Base-by-base conservation (phyloP, 1,140 invertebrate species). In the Bombus pyrosoma region DNA sequence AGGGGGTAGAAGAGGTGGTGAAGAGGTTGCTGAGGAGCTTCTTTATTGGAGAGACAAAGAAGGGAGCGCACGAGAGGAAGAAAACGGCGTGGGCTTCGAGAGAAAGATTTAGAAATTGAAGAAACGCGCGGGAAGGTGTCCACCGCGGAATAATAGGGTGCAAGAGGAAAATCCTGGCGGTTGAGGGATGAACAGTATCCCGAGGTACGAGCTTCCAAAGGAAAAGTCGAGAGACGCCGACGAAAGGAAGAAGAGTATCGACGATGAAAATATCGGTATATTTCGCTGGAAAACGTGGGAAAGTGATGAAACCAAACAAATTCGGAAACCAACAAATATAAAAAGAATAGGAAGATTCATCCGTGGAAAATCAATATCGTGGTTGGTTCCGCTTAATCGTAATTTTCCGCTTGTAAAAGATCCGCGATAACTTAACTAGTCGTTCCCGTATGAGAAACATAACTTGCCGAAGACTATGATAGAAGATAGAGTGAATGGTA, bases 61-160 rank as follows among this genome's bases (percentile, higher is more conserved):
- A 15, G 15, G 3, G 57, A 66, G 28, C 28, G 12, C 4, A 2
- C 28, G 28, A 62, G 59, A 62, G 59, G 25, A n/a, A n/a, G 59
- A 28, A 62, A 62, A 59, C 57, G 25, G 57, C 9, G 9, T 25
- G 57, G 57, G 9, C 57, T 59, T 28, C 37, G 6, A 10, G n/a
- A 6, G 69, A 68, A 62, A 74, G 71, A 68, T 66, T 85, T 75
- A 69, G 62, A 81, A 85, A 85, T 85, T 37, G 84, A 74, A 85
- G 68, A 75, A 69, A 79, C 53, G 53, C 28, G 47, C 28, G 59
- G 32, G 1, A 53, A 66, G 34, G 62, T 75, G 41, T 59, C 47
- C 22, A 37, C 22, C n/a, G 47, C 1, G 59, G 75, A 6, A 13
- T 64, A 73, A 76, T 69, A 81, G 41, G 43, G 77, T 59, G 66